Conservation (phyloP, 1,140 invertebrate genomes). For the Macrocentrus cingulum region DNA sequence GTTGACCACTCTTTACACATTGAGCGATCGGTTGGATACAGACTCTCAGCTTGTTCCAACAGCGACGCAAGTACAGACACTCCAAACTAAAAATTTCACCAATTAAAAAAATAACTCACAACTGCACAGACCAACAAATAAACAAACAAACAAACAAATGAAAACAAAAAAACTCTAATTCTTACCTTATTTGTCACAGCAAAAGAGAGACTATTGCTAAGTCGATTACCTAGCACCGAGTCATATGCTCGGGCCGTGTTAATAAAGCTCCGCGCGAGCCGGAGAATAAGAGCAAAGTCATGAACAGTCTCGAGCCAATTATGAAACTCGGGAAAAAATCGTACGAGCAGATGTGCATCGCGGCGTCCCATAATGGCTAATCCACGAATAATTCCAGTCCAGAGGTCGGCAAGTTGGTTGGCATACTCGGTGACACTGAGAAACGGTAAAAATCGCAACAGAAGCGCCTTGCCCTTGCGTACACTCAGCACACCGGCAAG, state of each 20-base stretch:
- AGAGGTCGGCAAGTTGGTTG: constrained; percentile 56
- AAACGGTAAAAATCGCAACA: constrained; percentile 63
- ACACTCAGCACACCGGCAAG: constrained; percentile 69
- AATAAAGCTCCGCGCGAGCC: constrained; percentile 43
- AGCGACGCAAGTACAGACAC: constrained; percentile 51
- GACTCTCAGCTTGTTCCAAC: constrained; percentile 48
- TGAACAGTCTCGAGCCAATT: constrained; percentile 51
- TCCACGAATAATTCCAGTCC: constrained; percentile 59
- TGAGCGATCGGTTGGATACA: constrained; percentile 37
- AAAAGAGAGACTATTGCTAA: constrained; percentile 47
- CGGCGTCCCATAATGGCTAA: constrained; percentile 59
- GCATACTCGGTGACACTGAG: constrained; percentile 54
- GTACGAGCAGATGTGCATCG: constrained; percentile 55
- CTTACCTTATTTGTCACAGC: constrained; percentile 54
- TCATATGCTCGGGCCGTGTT: constrained; percentile 45
- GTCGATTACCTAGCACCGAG: constrained; percentile 42
- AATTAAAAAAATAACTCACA: constrained; percentile 8
- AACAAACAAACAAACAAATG: background rate
- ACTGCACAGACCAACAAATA: background rate
- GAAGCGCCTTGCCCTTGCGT: constrained; percentile 70
- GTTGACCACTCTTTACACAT: constrained; percentile 47
- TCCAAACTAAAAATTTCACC: constrained; percentile 45
- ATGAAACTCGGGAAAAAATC: constrained; percentile 60
- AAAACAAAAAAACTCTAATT: constrained; percentile 11
- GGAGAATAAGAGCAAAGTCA: constrained; percentile 35